These are phyloP conservation scores for Odontophorus gujanensis DNA, from an alignment of 2,113 vertebrate species.

Conservation along the genomic window DNA sequence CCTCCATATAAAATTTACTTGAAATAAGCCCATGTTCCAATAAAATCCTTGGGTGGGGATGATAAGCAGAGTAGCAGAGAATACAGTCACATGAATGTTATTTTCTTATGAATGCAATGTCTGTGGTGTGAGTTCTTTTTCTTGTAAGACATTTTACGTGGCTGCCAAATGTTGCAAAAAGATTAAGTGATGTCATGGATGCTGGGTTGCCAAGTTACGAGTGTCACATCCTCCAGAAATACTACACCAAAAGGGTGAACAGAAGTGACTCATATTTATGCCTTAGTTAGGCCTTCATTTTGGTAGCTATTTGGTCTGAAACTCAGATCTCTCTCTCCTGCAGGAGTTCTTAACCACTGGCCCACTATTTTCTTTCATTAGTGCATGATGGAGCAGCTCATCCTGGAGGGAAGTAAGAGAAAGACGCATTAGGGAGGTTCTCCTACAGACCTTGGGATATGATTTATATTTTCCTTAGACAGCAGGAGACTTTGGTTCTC, in stretches of 20 bases:
- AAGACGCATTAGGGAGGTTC: accelerated
- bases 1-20: not conserved
- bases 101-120: not conserved
- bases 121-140: constrained; percentile 16
- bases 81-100: not conserved
- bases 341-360: not conserved
- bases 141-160: constrained; percentile 19
- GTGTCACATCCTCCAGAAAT: constrained; percentile 51
- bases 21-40: not conserved
- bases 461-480: not conserved
- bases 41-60: not conserved
- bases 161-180: constrained; percentile 43
- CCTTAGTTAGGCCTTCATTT: not conserved
- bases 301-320: not conserved
- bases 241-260: constrained; percentile 43
- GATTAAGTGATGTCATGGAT: constrained; percentile 27
- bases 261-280: constrained; percentile 31
- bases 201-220: constrained; percentile 32
- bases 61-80: not conserved
- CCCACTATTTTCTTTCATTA: not conserved
- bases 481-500: not conserved
- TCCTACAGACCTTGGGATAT: not conserved
- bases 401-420: not conserved
- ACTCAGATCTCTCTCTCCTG: not conserved
- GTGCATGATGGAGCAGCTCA: not conserved